Evolutionary conservation across 2,797 vertebrate species (phyloP).

Genomic region (Scarus forsteni): DNA sequence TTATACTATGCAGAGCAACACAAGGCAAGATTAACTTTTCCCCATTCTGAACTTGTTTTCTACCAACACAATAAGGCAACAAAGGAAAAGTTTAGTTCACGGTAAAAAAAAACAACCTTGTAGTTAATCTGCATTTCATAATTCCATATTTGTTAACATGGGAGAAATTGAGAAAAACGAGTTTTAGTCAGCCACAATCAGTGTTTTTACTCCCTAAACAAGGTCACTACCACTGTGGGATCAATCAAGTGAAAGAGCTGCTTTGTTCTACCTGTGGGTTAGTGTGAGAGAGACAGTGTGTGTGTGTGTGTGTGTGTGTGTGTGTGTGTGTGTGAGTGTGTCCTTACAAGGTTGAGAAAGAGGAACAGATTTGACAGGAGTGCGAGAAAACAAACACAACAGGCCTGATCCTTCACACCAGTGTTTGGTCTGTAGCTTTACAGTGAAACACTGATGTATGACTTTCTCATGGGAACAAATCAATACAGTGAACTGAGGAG

Average conservation of each 20-base stretch:
- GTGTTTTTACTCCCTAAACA: neutral
- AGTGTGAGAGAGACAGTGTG: neutral
- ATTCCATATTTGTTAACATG: too few relatives aligned
- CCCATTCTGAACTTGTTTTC: too few relatives aligned
- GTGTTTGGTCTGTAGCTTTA: conserved; percentile 30
- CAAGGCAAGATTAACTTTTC: too few relatives aligned
- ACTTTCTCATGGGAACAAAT: conserved; percentile 64
- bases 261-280: neutral
- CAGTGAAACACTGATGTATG: conserved; percentile 25
- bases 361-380: conserved; percentile 62
- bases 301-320: too few relatives aligned
- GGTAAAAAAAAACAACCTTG: too few relatives aligned
- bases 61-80: too few relatives aligned
- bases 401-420: conserved; percentile 25
- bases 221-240: conserved; percentile 14
- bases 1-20: too few relatives aligned
- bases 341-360: conserved; percentile 50
- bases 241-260: conserved; percentile 13
- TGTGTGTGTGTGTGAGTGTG: too few relatives aligned
- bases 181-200: neutral
- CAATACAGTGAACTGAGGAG: conserved; percentile 4
- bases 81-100: too few relatives aligned
- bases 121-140: too few relatives aligned
- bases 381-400: conserved; percentile 70
- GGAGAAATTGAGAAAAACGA: too few relatives aligned